A percentile compares a stretch with the other conserved stretches of the same genome.
phyloP scores from a whole-genome alignment of 2,888 invertebrate species.

The Xestia xanthographa region DNA sequence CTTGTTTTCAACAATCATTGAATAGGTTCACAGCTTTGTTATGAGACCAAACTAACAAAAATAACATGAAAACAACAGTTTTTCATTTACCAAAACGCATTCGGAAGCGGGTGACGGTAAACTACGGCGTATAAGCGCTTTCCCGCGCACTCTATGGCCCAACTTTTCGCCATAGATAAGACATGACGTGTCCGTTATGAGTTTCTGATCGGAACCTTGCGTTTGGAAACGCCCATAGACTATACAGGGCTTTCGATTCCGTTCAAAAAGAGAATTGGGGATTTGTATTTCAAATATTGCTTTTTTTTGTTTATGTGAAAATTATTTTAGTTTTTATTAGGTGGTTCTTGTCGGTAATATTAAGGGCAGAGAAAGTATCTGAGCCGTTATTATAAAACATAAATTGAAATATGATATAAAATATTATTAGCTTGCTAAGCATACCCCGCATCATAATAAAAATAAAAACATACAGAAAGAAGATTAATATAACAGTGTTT shows the following conservation, averaged over 20 bases:
- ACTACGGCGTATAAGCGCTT: constrained; percentile 47
- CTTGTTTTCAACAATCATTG: not conserved
- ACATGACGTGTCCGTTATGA: constrained; percentile 87
- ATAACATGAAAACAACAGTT: constrained; percentile 26
- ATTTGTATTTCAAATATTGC: constrained; percentile 47
- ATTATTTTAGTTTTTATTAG: not conserved
- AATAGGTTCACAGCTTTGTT: not conserved
- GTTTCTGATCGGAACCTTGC: constrained; percentile 84
- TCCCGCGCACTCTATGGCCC: constrained; percentile 70
- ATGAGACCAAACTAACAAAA: constrained; percentile 22
- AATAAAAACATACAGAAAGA: not conserved
- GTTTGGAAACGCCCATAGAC: constrained; percentile 75
- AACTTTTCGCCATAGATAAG: constrained; percentile 82
- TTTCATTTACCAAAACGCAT: constrained; percentile 35
- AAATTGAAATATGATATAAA: not conserved
- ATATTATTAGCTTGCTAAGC: not conserved
- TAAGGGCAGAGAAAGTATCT: no score
- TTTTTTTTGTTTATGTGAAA: constrained; percentile 10
- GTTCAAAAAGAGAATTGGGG: constrained; percentile 66
- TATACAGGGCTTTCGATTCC: constrained; percentile 66
- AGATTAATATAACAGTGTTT: constrained; percentile 9
- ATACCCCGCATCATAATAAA: not conserved
- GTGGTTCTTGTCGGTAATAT: not conserved
- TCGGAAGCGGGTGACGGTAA: constrained; percentile 47
- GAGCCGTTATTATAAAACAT: not conserved